phyloP scores from a whole-genome alignment of 2,888 invertebrate genomes.

The Hyalella azteca region DNA sequence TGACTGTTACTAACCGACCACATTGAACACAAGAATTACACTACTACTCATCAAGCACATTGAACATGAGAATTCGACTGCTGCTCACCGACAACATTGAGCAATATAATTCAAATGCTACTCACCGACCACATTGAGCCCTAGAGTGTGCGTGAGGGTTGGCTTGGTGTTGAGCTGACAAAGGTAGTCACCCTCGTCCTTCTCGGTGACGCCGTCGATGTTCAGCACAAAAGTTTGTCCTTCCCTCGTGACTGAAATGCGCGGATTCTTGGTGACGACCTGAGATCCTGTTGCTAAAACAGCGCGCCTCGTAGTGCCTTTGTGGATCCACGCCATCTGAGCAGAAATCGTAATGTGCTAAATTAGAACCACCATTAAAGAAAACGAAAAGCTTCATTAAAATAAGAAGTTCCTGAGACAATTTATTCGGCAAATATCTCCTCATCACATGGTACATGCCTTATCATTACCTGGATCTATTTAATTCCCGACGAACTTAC shows the following conservation, averaged over 20 bases:
- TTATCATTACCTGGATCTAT: too few relatives aligned
- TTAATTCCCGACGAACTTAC: too few relatives aligned
- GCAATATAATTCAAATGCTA: too few relatives aligned
- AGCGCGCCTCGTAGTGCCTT: constrained; percentile 39
- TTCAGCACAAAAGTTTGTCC: constrained; percentile 43
- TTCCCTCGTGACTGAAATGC: constrained; percentile 44
- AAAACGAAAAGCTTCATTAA: too few relatives aligned
- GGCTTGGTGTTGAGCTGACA: constrained; percentile 53
- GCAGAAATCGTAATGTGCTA: too few relatives aligned
- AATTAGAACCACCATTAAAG: too few relatives aligned
- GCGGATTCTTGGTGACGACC: constrained; percentile 52
- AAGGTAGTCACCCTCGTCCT: constrained; percentile 45
- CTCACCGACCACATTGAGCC: constrained; percentile 31
- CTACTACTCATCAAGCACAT: not conserved
- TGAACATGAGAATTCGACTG: not conserved
- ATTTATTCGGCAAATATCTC: too few relatives aligned
- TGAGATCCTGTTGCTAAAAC: constrained; percentile 45
- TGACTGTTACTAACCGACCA: not conserved
- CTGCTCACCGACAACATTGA: too few relatives aligned
- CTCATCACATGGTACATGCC: too few relatives aligned
- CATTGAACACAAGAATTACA: not conserved
- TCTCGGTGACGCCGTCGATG: constrained; percentile 41
- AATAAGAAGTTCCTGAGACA: too few relatives aligned
- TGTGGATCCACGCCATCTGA: constrained; percentile 53
- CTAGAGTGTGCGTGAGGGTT: constrained; percentile 1